phyloP scores from a whole-genome alignment of 1,140 invertebrate species.

The Agraylea sexmaculata region DNA sequence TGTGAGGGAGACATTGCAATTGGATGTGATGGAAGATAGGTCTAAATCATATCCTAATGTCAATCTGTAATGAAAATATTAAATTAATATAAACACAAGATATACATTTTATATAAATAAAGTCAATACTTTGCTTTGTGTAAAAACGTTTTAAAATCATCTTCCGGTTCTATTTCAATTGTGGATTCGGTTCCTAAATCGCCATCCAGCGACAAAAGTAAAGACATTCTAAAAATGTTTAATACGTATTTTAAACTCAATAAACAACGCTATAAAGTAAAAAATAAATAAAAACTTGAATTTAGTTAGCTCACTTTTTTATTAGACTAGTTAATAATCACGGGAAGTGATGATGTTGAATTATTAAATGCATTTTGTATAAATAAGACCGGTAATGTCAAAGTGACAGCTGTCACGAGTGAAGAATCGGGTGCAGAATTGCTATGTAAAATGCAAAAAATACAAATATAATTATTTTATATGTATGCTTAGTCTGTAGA shows the following conservation, averaged over 20 bases:
- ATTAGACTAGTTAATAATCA: not conserved
- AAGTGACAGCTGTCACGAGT: no score
- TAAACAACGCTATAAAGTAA: not conserved
- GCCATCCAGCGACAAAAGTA: slow-evolving; percentile 8
- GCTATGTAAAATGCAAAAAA: no score
- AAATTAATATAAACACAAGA: slow-evolving; percentile 2
- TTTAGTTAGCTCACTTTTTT: slow-evolving; percentile 10
- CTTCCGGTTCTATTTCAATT: slow-evolving; percentile 1
- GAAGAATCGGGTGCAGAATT: no score
- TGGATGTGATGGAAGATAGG: slow-evolving; percentile 5
- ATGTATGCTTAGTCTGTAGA: no score
- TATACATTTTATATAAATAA: not conserved
- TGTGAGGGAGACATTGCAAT: slow-evolving; percentile 4
- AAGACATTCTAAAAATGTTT: not conserved
- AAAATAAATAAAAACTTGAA: not conserved
- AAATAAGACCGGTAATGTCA: no score
- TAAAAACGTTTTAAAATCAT: slow-evolving; percentile 9
- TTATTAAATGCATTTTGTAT: no score
- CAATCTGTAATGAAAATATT: slow-evolving; percentile 4
- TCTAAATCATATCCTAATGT: slow-evolving; percentile 10
- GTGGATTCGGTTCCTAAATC: slow-evolving; percentile 1
- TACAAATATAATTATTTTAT: no score
- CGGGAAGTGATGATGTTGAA: no score
- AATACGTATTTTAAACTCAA: not conserved
- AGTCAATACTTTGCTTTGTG: slow-evolving; percentile 7